These are phyloP conservation scores for Aleiodes alternator DNA, from an alignment of 2,888 invertebrate species.

Conservation along the genomic window DNA sequence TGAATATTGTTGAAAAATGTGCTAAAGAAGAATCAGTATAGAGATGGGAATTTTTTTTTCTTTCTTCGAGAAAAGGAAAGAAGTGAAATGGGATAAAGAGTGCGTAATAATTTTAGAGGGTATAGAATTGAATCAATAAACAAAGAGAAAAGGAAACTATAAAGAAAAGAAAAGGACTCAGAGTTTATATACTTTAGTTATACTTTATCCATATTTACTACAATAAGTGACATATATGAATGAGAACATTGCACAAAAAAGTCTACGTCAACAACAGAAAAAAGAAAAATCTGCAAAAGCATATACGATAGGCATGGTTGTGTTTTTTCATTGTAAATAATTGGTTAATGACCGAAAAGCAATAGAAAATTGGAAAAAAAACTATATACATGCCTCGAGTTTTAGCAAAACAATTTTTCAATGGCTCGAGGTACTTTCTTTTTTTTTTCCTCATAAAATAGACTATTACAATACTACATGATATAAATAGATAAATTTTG, in stretches of 20 bases:
- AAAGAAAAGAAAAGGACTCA: conserved; percentile 63
- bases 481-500: conserved; percentile 52
- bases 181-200: conserved; percentile 73
- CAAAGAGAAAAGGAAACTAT: conserved; percentile 60
- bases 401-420: neutral
- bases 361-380: conserved; percentile 58
- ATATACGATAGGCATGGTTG: conserved; percentile 57
- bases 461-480: conserved; percentile 33
- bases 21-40: conserved; percentile 53
- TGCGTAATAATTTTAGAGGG: conserved; percentile 64
- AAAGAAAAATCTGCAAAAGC: conserved; percentile 56
- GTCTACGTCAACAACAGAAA: conserved; percentile 54
- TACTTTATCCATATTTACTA: conserved; percentile 64
- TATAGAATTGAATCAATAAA: conserved; percentile 66
- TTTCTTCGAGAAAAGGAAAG: conserved; percentile 55
- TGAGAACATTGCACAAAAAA: conserved; percentile 68
- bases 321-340: conserved; percentile 55
- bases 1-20: conserved; percentile 69
- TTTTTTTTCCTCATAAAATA: conserved; percentile 55
- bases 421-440: conserved; percentile 16
- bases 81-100: conserved; percentile 57
- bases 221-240: conserved; percentile 53
- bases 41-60: conserved; percentile 10
- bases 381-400: conserved; percentile 30
- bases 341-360: conserved; percentile 42